These are phyloP conservation scores for Xylocopa sonorina DNA, from an alignment of 1,140 invertebrate genomes.

Conservation along the genomic window DNA sequence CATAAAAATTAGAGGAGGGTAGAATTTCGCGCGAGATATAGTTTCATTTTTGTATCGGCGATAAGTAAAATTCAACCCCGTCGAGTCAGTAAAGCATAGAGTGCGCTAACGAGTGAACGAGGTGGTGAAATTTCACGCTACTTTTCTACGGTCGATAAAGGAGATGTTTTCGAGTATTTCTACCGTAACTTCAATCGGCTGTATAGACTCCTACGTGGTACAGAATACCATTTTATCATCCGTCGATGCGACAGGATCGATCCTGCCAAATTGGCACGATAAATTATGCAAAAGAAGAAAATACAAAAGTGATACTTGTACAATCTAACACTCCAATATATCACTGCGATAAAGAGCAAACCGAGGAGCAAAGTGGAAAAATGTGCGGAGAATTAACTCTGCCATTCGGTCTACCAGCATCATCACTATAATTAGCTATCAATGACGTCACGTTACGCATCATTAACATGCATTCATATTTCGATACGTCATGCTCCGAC, in stretches of 20 bases:
- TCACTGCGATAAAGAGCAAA: too few relatives aligned
- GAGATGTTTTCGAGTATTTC: not conserved
- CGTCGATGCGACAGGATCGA: not conserved
- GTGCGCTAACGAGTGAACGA: not conserved
- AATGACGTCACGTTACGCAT: slow-evolving; percentile 2
- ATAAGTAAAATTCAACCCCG: not conserved
- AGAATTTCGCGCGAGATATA: not conserved
- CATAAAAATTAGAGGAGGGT: not conserved
- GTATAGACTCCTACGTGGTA: not conserved
- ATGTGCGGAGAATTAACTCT: too few relatives aligned
- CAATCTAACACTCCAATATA: not conserved
- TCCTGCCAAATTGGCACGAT: not conserved
- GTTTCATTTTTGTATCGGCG: not conserved
- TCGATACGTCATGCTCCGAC: not conserved
- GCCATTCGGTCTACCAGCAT: not conserved
- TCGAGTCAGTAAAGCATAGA: not conserved
- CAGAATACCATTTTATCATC: not conserved
- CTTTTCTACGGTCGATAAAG: not conserved
- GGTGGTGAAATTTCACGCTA: not conserved
- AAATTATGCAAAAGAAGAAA: not conserved
- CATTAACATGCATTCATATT: not conserved
- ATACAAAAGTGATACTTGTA: not conserved
- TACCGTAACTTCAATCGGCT: not conserved
- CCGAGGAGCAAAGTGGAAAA: not conserved
- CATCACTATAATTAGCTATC: slow-evolving; percentile 3